Evolutionary conservation across 2,113 vertebrate genomes (phyloP).

Genomic region (Telmatochromis sp.): DNA sequence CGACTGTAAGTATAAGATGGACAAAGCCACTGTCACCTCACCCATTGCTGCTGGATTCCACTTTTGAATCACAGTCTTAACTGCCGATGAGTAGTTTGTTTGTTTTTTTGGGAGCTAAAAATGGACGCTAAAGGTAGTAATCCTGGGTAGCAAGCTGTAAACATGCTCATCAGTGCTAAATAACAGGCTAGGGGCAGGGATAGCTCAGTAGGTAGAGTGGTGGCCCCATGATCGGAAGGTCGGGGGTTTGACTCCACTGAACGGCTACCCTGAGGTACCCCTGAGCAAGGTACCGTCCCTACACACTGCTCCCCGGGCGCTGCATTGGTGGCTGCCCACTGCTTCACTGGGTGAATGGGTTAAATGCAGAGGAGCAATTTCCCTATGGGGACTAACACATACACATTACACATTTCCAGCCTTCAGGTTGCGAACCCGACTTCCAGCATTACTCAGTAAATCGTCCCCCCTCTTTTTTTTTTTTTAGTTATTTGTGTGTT

Average conservation of each 20-base stretch:
- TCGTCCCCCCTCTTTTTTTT: too few species aligned
- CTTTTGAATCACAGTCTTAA: background rate
- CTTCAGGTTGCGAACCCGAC: too few species aligned
- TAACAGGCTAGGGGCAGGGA: background rate
- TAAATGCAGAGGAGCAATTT: too few species aligned
- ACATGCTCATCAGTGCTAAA: background rate
- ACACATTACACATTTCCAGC: too few species aligned
- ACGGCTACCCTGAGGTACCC: accelerated
- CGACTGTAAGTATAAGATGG: background rate
- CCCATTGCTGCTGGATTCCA: accelerated
- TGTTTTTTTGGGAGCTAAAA: background rate
- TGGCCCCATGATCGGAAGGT: accelerated
- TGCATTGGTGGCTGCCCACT: too few species aligned
- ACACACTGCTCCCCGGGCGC: accelerated
- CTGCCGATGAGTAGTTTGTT: background rate
- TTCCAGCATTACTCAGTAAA: too few species aligned
- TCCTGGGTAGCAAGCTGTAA: background rate
- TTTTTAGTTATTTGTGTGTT: too few species aligned
- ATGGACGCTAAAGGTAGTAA: background rate
- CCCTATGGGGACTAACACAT: too few species aligned
- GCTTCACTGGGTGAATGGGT: too few species aligned
- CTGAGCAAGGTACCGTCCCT: too few species aligned
- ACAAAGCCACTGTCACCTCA: background rate
- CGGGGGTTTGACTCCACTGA: accelerated
- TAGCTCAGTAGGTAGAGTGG: too few species aligned